Conservation (phyloP, 1,140 invertebrate genomes). For the Scaptomyza graminum region DNA sequence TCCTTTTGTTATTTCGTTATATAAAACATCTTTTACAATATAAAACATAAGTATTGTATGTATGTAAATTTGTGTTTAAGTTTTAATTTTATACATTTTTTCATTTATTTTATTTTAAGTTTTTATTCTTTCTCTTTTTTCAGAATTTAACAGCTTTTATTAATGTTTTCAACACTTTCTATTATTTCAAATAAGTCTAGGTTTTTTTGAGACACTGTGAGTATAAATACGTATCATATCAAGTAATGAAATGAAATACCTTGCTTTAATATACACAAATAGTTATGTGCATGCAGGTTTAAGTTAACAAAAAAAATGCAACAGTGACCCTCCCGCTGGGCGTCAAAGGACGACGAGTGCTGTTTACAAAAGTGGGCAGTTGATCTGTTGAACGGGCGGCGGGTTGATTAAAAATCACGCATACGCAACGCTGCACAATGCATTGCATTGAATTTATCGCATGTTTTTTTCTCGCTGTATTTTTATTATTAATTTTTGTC, state of each 20-base stretch:
- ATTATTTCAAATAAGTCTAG: not conserved
- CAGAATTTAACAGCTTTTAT: too few species aligned
- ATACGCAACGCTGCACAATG: conserved; percentile 59
- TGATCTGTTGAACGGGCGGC: conserved; percentile 15
- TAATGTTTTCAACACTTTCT: not conserved
- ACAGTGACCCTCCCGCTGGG: conserved; percentile 7
- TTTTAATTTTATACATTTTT: not conserved
- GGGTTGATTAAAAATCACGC: conserved; percentile 68
- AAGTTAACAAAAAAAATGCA: conserved; percentile 25
- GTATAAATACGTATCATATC: conserved; percentile 18
- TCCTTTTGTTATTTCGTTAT: too few species aligned
- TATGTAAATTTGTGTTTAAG: too few species aligned
- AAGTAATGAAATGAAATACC: conserved; percentile 55
- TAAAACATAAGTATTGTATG: too few species aligned
- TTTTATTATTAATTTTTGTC: conserved; percentile 27
- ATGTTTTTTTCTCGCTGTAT: not conserved
- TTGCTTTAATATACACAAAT: conserved; percentile 43
- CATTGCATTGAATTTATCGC: conserved; percentile 33
- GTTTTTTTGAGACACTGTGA: conserved; percentile 14
- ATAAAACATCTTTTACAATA: too few species aligned
- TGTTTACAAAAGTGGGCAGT: conserved; percentile 3
- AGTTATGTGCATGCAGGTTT: not conserved
- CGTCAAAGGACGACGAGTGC: conserved; percentile 14
- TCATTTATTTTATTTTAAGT: not conserved
- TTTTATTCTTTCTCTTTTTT: not conserved